A percentile compares a stretch with the other conserved stretches of the same genome.
phyloP scores from a whole-genome alignment of 2,888 invertebrate genomes.

The Amphipyra berbera region DNA sequence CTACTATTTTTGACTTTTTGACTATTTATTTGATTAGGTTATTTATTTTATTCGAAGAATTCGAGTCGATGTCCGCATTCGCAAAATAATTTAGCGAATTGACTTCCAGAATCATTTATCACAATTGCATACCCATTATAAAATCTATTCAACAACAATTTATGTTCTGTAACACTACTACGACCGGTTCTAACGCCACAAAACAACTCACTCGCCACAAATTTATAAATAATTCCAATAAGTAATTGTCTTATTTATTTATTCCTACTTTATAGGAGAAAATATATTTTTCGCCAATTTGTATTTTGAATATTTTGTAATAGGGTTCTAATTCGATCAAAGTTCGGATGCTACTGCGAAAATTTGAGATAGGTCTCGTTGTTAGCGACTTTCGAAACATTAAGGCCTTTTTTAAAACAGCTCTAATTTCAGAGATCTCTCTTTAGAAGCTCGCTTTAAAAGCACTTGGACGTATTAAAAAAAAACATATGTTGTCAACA shows the following conservation, averaged over 20 bases:
- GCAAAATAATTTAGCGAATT: constrained; percentile 31
- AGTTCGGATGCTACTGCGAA: not conserved
- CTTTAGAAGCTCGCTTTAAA: too few species aligned
- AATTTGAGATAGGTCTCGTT: constrained; percentile 12
- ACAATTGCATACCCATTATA: constrained; percentile 41
- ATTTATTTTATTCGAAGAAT: constrained; percentile 10
- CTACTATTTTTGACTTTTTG: not conserved
- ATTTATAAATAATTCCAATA: constrained; percentile 41
- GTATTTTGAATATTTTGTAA: rapidly evolving
- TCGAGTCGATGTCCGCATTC: constrained; percentile 25
- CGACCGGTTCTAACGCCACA: constrained; percentile 29
- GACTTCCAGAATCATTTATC: constrained; percentile 31
- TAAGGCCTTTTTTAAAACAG: not conserved
- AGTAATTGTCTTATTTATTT: constrained; percentile 38
- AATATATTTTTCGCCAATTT: not conserved
- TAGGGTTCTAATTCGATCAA: constrained; percentile 18
- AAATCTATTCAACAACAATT: constrained; percentile 46
- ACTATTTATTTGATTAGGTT: not conserved
- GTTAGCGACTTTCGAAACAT: constrained; percentile 18
- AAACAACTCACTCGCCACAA: constrained; percentile 47
- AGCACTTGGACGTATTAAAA: too few species aligned
- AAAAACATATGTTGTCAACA: too few species aligned
- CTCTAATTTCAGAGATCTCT: too few species aligned
- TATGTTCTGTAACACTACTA: constrained; percentile 28
- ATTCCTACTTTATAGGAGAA: constrained; percentile 16